These are phyloP conservation scores for Poecilia picta DNA, from an alignment of 2,797 vertebrate species.

Conservation along the genomic window DNA sequence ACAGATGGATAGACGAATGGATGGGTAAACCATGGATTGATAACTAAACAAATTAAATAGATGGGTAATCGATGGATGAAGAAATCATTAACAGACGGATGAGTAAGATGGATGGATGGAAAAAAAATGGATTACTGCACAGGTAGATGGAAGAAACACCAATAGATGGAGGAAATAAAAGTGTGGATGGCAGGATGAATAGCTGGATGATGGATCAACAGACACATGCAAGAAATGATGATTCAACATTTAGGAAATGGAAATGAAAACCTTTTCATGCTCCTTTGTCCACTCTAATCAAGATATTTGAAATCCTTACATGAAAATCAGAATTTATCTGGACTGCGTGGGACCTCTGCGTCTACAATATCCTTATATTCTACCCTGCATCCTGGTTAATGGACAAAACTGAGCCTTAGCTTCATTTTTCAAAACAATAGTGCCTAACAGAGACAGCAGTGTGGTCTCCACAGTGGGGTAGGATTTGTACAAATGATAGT, in stretches of 20 bases:
- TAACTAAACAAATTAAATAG: background rate
- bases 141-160: background rate
- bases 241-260: background rate
- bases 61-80: background rate
- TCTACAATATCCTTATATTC: background rate
- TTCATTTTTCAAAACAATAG: background rate
- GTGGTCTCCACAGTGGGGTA: conserved; percentile 4
- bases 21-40: background rate
- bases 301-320: background rate
- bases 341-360: background rate
- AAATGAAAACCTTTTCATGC: background rate
- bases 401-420: background rate
- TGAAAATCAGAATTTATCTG: background rate
- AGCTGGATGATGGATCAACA: background rate
- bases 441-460: background rate
- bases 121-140: background rate
- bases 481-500: conserved; percentile 35
- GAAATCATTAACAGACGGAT: background rate
- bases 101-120: background rate
- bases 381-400: background rate
- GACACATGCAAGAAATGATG: background rate
- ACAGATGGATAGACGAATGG: background rate
- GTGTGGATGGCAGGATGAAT: background rate
- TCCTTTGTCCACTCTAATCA: background rate
- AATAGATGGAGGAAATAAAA: background rate